Evolutionary conservation across 2,113 vertebrate genomes (phyloP).

Genomic region (Suricata suricatta): DNA sequence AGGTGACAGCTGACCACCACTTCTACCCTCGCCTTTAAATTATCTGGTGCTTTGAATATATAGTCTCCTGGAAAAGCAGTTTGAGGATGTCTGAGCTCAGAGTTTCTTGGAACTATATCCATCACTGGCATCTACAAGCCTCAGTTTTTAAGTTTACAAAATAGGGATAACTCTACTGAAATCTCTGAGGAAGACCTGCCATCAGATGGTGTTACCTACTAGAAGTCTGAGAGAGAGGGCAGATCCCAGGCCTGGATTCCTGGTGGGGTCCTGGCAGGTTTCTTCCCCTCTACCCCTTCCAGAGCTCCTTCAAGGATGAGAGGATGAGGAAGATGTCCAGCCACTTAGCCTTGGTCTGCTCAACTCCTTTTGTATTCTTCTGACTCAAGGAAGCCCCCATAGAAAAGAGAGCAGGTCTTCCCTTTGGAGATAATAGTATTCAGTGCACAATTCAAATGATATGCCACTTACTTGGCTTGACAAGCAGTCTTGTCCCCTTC

Average conservation of each 20-base stretch:
- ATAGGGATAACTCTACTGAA: not conserved
- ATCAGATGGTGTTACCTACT: not conserved
- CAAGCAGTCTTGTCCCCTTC: constrained; percentile 69
- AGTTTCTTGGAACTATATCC: not conserved
- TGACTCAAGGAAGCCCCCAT: not conserved
- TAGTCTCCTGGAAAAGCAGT: not conserved
- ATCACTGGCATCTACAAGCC: not conserved
- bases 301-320: not conserved
- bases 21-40: not conserved
- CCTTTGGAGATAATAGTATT: constrained; percentile 30
- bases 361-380: not conserved
- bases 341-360: not conserved
- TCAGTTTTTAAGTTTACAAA: not conserved
- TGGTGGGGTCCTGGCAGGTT: not conserved
- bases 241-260: not conserved
- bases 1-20: not conserved
- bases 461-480: constrained; percentile 78
- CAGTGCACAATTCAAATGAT: constrained; percentile 49
- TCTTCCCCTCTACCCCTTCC: not conserved
- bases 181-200: not conserved
- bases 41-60: not conserved
- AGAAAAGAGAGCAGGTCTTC: constrained; percentile 2
- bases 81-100: not conserved
- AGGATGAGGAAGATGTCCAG: not conserved
- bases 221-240: not conserved